Percentiles rank a stretch among this genome's conserved stretches.
phyloP scores from a whole-genome alignment of 2,888 invertebrate genomes.

The Pterobdella sp. region DNA sequence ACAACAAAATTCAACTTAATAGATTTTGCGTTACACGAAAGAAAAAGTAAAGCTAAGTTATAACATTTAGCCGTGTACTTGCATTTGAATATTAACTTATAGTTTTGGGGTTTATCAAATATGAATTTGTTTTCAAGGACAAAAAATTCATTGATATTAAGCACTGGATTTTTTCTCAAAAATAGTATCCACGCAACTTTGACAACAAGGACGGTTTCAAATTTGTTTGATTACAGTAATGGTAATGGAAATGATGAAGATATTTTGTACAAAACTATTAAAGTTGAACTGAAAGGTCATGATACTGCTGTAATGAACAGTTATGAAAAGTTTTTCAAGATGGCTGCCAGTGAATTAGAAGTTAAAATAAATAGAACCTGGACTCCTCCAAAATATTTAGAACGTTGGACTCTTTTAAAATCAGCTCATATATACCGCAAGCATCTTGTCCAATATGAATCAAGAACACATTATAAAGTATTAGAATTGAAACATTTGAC shows the following conservation, averaged over 20 bases:
- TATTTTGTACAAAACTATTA: constrained; percentile 67
- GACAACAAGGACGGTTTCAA: not conserved
- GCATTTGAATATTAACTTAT: no score
- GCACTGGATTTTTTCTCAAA: no score
- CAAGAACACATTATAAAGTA: constrained; percentile 76
- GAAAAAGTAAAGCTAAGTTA: no score
- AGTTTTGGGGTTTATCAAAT: no score
- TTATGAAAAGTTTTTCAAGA: constrained; percentile 74
- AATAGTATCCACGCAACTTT: no score
- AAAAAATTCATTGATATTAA: no score
- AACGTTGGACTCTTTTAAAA: constrained; percentile 72
- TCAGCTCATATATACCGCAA: constrained; percentile 68
- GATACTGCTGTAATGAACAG: constrained; percentile 80
- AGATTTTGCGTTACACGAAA: no score
- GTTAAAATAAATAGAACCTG: constrained; percentile 54
- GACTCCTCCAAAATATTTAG: constrained; percentile 65
- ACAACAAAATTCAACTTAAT: no score
- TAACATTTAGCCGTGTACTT: no score
- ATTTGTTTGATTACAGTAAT: constrained; percentile 7
- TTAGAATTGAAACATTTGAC: constrained; percentile 68
- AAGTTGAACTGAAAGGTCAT: constrained; percentile 76
- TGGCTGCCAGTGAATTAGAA: constrained; percentile 72
- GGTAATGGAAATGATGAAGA: constrained; percentile 41
- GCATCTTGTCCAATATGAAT: constrained; percentile 89
- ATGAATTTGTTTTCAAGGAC: no score